Evolutionary conservation across 92 coral and sea anemone genomes (phyloP).

Genomic region (Epizoanthus stellaris): DNA sequence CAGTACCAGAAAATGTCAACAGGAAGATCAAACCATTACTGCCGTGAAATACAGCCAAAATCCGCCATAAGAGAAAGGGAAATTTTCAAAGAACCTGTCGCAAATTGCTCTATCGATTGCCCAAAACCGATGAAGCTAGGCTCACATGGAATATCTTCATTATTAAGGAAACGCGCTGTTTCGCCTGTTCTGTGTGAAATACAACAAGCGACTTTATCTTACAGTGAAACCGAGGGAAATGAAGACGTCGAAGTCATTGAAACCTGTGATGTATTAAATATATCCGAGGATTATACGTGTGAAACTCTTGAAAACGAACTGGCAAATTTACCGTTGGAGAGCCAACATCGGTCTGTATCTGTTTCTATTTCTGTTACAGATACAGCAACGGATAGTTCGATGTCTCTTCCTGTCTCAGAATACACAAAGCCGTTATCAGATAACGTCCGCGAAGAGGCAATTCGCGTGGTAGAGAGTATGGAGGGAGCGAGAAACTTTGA

Average conservation of each 20-base stretch:
- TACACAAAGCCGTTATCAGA: slow-evolving; percentile 6
- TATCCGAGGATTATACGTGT: not conserved
- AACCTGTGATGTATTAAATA: not conserved
- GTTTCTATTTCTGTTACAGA: not conserved
- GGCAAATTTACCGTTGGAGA: not conserved
- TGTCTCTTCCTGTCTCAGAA: slow-evolving; percentile 2
- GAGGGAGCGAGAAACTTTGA: not conserved
- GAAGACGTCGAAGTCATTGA: not conserved
- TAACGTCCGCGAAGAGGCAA: not conserved
- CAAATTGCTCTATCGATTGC: not conserved
- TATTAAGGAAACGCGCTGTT: not conserved
- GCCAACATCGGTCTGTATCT: not conserved
- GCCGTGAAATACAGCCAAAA: not conserved
- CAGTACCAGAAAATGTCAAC: not conserved
- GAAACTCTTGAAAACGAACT: not conserved
- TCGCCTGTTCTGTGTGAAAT: not conserved
- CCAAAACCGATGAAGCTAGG: not conserved
- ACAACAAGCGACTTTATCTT: not conserved
- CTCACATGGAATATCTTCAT: slow-evolving; percentile 3
- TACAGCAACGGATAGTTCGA: not conserved
- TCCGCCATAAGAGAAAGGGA: not conserved
- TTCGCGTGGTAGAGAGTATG: not conserved
- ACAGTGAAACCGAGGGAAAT: not conserved
- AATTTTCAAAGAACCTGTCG: not conserved
- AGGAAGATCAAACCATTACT: not conserved